Evolutionary conservation across 1,140 invertebrate genomes (phyloP).

Genomic region (Bombus picipes): DNA sequence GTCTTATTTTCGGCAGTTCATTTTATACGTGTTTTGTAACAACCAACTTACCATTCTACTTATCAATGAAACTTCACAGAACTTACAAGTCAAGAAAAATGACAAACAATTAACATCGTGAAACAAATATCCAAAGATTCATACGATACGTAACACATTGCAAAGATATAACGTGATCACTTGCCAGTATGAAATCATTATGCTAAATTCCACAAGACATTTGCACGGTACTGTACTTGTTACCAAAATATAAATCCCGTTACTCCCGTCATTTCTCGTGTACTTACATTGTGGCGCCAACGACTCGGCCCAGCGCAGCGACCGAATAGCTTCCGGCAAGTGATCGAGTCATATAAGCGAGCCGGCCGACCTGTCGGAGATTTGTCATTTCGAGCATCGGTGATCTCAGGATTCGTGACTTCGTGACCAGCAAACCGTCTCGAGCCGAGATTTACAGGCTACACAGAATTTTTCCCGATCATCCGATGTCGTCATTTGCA

Average conservation of each 20-base stretch:
- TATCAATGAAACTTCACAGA: too few relatives aligned
- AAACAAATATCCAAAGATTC: background rate
- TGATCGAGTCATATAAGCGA: conserved; percentile 15
- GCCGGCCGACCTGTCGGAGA: background rate
- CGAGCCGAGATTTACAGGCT: background rate
- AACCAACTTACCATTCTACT: too few relatives aligned
- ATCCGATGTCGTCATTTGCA: conserved; percentile 3
- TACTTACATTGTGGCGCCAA: background rate
- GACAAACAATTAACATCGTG: background rate
- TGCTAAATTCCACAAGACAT: background rate
- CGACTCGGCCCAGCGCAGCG: background rate
- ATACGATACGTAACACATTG: background rate
- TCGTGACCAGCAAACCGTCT: background rate
- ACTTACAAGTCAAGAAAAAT: background rate
- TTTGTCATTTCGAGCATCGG: conserved; percentile 15
- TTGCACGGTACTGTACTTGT: background rate
- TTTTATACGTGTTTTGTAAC: too few relatives aligned
- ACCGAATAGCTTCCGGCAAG: background rate
- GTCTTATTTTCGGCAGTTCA: too few relatives aligned
- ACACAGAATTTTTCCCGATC: background rate
- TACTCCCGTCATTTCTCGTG: background rate
- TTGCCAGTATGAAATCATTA: background rate
- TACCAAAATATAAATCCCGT: conserved; percentile 14
- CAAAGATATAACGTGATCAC: background rate
- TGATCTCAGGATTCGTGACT: background rate